phyloP scores from a whole-genome alignment of 2,797 vertebrate genomes.

The Stomatorhinus walkeri region DNA sequence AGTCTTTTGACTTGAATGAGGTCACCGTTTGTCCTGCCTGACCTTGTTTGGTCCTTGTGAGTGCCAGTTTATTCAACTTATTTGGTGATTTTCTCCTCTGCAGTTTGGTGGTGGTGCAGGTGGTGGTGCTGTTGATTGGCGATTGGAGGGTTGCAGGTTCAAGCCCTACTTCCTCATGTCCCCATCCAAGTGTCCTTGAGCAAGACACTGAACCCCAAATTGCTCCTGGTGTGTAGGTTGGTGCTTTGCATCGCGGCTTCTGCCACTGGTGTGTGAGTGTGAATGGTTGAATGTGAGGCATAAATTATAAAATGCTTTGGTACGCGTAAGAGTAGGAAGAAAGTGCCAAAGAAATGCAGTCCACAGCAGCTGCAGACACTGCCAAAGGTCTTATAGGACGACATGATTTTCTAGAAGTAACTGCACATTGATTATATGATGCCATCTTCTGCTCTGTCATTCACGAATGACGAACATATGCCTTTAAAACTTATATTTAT shows the following conservation, averaged over 20 bases:
- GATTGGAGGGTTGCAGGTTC: too few species aligned
- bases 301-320: too few species aligned
- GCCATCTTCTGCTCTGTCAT: background rate
- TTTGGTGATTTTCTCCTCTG: background rate
- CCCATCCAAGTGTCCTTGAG: too few species aligned
- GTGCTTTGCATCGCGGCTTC: too few species aligned
- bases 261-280: too few species aligned
- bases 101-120: too few species aligned
- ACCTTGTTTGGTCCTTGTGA: background rate
- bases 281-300: too few species aligned
- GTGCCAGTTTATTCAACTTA: background rate
- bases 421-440: background rate
- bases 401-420: background rate
- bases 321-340: too few species aligned
- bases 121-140: too few species aligned
- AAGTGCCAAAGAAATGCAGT: background rate
- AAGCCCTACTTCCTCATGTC: too few species aligned
- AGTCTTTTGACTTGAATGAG: background rate
- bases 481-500: background rate
- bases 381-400: background rate
- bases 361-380: background rate
- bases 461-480: background rate
- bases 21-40: background rate
- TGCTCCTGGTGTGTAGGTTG: too few species aligned
- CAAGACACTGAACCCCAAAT: too few species aligned